Base-by-base conservation (phyloP, 2,797 vertebrate species). In the Urocyon cinereoargenteus region DNA sequence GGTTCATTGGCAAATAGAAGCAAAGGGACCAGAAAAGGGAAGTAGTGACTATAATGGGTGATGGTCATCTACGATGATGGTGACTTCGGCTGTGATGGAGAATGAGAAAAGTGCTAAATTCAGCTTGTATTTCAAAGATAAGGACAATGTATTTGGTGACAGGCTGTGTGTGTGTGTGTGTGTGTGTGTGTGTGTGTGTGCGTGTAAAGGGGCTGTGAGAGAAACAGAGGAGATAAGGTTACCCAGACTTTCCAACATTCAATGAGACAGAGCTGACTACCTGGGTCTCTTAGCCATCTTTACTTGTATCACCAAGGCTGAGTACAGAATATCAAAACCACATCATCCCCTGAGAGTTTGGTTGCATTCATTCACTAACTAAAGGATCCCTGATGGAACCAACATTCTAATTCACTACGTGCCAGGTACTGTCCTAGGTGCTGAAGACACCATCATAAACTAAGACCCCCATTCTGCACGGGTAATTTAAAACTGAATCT, bases 381-480 rank as follows among this genome's bases (percentile, higher is more conserved):
- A 62, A 94, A 72, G 66, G 28, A 51, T 61, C 66, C 8, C 0
- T n/a, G 15, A 18, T 51, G 59, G 24, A 82, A 51, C 10, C 53
- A 36, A 73, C 26, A 57, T 21, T 51, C 72, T 16, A 0, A 10
- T 68, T 40, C 16, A 11, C 1, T 7, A 21, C 9, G 13, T 78
- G 36, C 22, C 1, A n/a, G 91, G 49, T 14, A 92, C 97, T 97
- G 96, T 97, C 97, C 93, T 75, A 75, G 96, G 97, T 98, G 93
- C 97, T 98, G 97, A 98, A 98, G 77, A 72, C 11, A 66, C 13
- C 22, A 8, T 19, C 3, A 72, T 81, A 34, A 82, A 87, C 10
- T 81, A 51, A 62, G n/a, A 73, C 3, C 7, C 40, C 75, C 28
- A 61, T 16, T 81, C 28, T 51, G 10, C 12, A 55, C 11, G 79